phyloP scores from a whole-genome alignment of 2,113 vertebrate species.

The Micronycteris hirsuta region DNA sequence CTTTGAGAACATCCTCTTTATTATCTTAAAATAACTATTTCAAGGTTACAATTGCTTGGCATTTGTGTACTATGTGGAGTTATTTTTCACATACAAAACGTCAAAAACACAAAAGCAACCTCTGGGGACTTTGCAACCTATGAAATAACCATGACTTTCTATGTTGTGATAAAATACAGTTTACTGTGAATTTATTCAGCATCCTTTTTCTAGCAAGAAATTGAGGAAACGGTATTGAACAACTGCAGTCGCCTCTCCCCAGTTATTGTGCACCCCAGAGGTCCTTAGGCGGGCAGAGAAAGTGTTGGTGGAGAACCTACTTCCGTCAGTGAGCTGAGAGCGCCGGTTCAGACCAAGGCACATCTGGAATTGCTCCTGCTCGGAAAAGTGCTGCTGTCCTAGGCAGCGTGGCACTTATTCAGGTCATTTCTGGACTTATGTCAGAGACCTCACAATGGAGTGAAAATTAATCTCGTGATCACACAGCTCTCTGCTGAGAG shows the following conservation, averaged over 20 bases:
- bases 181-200: slow-evolving; percentile 16
- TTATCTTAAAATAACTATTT: background rate
- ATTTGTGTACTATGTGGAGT: background rate
- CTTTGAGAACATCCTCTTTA: background rate
- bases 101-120: background rate
- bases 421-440: background rate
- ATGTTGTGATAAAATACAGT: background rate
- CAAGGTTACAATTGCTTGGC: background rate
- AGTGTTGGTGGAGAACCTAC: background rate
- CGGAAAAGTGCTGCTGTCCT: background rate
- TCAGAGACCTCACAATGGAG: background rate
- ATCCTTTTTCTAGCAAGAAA: background rate
- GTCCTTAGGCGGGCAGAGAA: background rate
- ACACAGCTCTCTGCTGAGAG: background rate
- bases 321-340: background rate
- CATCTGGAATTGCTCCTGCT: background rate
- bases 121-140: background rate
- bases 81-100: background rate
- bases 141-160: background rate
- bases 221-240: background rate
- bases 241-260: background rate
- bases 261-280: background rate
- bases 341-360: background rate
- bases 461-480: background rate
- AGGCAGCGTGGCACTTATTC: background rate